Evolutionary conservation across 2,888 invertebrate genomes (phyloP).

Genomic region (Hyposoter dolosus): DNA sequence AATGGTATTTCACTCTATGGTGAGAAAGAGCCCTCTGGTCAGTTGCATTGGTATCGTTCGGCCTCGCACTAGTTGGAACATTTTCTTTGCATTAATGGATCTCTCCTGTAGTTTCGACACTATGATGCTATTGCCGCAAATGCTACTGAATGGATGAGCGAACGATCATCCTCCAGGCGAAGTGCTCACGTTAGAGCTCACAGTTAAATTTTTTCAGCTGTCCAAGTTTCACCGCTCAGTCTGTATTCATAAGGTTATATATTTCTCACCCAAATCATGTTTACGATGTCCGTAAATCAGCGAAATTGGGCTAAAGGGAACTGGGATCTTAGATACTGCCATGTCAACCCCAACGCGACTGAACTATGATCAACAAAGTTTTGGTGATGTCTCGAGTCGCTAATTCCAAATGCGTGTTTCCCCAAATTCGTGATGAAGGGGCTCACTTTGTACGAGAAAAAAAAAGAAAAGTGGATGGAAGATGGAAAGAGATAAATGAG

Average conservation of each 20-base stretch:
- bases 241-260: neutral
- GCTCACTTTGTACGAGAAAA: neutral
- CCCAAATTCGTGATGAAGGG: neutral
- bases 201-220: slow-evolving; percentile 36
- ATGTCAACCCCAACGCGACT: neutral
- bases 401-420: neutral
- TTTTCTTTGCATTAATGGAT: slow-evolving; percentile 79
- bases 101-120: slow-evolving; percentile 53
- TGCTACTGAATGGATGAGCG: slow-evolving; percentile 41
- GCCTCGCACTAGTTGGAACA: slow-evolving; percentile 63
- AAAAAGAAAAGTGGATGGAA: neutral
- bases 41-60: slow-evolving; percentile 49
- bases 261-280: neutral
- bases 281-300: neutral
- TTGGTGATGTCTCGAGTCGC: neutral
- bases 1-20: slow-evolving; percentile 54
- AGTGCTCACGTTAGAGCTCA: slow-evolving; percentile 10
- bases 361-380: neutral
- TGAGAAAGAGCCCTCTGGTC: slow-evolving; percentile 56
- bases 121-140: slow-evolving; percentile 17
- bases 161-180: slow-evolving; percentile 37
- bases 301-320: neutral
- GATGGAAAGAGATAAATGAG: neutral
- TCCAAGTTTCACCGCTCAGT: slow-evolving; percentile 8
- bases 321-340: neutral